Evolutionary conservation across 2,888 invertebrate genomes (phyloP), one percentile per base, ranked within the genome.

Genomic region (Plebejus argus): DNA sequence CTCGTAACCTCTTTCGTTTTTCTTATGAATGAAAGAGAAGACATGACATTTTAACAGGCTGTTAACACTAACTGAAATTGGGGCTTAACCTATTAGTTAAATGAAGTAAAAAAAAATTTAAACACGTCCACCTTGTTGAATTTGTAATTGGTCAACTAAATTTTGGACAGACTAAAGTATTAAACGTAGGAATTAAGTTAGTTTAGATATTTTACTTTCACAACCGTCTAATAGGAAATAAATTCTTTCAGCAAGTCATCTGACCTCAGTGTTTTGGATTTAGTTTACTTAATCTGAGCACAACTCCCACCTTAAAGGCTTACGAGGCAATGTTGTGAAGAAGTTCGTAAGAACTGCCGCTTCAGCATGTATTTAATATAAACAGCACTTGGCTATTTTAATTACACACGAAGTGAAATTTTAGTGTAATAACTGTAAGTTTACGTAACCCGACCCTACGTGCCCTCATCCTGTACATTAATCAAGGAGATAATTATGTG

Each of bases 401-500:
- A 71, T 71, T n/a, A 71, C 39, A 71, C 18, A 71, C 35, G 7
- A 71, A 66, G 66, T 66, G 66, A 23, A 66, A 66, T 28, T 66
- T 28, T 66, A 20, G 28, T 15, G 15, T 61, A 61, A 61, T 61
- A 23, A 23, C 23, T 61, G 61, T 23, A 58, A 58, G 20, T 61
- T 61, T 20, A 82, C 80, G 79, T 80, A 81, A 81, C 80, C 82
- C 78, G 77, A 81, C 78, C 79, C 80, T 80, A 79, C 80, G 78
- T 79, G 79, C 28, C 39, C 70, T 71, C 39, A 35, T 71, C 70
- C 70, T 81, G 79, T 87, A 82, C 82, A 85, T 86, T 82, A 87
- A 87, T 86, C 84, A 86, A 85, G 79, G 81, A 83, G 78, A 83
- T 81, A 83, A 84, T 39, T 39, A 66, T 28, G 66, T 66, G 66